A percentile compares a stretch with the other conserved stretches of the same genome.
phyloP scores from a whole-genome alignment of 2,113 vertebrate genomes.

The Paratilapia polleni region DNA sequence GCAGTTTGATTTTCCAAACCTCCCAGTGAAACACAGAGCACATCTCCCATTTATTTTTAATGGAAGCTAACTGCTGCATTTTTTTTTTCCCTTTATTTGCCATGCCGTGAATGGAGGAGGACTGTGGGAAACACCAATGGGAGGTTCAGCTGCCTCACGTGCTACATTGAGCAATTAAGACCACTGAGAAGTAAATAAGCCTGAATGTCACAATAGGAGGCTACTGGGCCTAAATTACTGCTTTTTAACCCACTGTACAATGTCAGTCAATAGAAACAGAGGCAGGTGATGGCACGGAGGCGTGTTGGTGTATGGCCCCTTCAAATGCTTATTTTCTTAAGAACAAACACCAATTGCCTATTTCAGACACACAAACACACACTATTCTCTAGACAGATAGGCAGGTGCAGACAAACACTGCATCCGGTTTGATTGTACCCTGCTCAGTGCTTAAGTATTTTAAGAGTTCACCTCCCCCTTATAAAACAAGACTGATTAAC shows the following conservation, averaged over 20 bases:
- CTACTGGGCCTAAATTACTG: constrained; percentile 37
- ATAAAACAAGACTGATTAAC: constrained; percentile 65
- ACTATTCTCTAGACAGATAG: constrained; percentile 19
- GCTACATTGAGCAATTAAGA: constrained; percentile 44
- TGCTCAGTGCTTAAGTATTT: constrained; percentile 43
- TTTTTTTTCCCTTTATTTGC: constrained; percentile 10
- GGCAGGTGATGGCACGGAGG: constrained; percentile 55
- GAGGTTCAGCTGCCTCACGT: constrained; percentile 1
- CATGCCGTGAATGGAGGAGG: constrained; percentile 11
- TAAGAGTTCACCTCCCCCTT: constrained; percentile 57
- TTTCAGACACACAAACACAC: constrained; percentile 12
- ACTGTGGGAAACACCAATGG: neutral
- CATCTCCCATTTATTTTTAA: constrained; percentile 18
- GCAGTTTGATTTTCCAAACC: constrained; percentile 9
- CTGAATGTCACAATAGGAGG: constrained; percentile 53
- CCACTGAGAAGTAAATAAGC: constrained; percentile 35
- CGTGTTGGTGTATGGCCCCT: neutral
- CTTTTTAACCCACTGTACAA: constrained; percentile 57
- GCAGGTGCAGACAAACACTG: constrained; percentile 58
- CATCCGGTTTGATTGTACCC: constrained; percentile 48
- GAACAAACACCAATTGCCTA: constrained; percentile 27
- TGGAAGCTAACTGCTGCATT: constrained; percentile 18
- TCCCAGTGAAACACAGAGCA: neutral
- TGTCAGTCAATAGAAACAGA: constrained; percentile 51
- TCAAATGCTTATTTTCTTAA: constrained; percentile 45